These are phyloP conservation scores for Smittia aterrima DNA, from an alignment of 2,888 invertebrate species.

Conservation along the genomic window DNA sequence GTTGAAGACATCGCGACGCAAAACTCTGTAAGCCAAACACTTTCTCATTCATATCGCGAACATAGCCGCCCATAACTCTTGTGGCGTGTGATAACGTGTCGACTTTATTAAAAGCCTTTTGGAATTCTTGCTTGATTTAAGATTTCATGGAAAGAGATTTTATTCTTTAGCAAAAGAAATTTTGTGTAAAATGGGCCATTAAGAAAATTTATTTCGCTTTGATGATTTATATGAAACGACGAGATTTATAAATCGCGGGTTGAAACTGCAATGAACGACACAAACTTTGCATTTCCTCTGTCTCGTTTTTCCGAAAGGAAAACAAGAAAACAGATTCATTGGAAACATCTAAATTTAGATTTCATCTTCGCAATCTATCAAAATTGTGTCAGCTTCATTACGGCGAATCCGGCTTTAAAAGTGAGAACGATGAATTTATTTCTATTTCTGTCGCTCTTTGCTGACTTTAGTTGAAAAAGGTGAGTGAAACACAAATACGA, in stretches of 20 bases:
- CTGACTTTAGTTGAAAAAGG: not conserved
- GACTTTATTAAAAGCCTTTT: not conserved
- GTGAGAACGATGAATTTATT: not conserved
- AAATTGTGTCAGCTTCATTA: slow-evolving; percentile 18
- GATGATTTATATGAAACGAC: slow-evolving; percentile 26
- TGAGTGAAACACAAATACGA: not conserved
- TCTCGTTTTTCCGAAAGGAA: not conserved
- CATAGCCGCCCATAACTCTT: not conserved
- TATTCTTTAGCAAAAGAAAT: not conserved
- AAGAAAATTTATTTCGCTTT: slow-evolving; percentile 33
- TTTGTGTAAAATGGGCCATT: slow-evolving; percentile 32
- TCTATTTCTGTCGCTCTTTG: not conserved
- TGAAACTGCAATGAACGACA: not conserved
- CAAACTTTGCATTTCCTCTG: not conserved
- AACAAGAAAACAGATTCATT: not conserved
- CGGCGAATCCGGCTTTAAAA: not conserved
- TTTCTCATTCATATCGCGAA: slow-evolving; percentile 15
- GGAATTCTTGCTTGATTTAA: not conserved
- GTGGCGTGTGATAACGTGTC: not conserved
- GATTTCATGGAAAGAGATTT: not conserved
- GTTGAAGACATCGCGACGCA: not conserved
- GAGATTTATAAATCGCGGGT: not conserved
- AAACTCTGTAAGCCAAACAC: slow-evolving; percentile 5
- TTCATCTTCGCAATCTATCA: slow-evolving; percentile 21
- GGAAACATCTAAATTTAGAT: slow-evolving; percentile 1